These are phyloP conservation scores for Rhyacophila evoluta DNA, from an alignment of 2,888 invertebrate genomes.

Conservation along the genomic window DNA sequence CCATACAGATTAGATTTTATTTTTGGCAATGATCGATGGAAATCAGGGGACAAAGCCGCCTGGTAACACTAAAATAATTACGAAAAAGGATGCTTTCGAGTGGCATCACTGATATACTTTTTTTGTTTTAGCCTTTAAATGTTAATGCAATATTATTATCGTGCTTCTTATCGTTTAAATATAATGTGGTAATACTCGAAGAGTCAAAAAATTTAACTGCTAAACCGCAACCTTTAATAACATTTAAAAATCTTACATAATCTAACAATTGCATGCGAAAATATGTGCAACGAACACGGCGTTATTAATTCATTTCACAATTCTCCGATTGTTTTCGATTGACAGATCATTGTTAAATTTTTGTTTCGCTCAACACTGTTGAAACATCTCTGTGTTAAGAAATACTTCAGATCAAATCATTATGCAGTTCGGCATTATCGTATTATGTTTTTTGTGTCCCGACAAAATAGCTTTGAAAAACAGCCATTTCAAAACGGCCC, in stretches of 20 bases:
- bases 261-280: not conserved
- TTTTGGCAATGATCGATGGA: too few species aligned
- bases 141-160: too few species aligned
- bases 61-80: too few species aligned
- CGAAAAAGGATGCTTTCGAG: too few species aligned
- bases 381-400: not conserved
- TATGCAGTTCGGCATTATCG: not conserved
- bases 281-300: not conserved
- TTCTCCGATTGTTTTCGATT: slow-evolving; percentile 11
- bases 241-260: slow-evolving; percentile 10
- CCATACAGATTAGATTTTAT: too few species aligned
- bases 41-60: too few species aligned
- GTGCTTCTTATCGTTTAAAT: too few species aligned
- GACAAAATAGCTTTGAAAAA: not conserved
- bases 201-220: not conserved
- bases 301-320: not conserved
- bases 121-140: too few species aligned
- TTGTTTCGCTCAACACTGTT: not conserved
- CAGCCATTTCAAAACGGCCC: not conserved
- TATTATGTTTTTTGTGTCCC: not conserved
- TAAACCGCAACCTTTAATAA: not conserved
- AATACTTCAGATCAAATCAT: not conserved
- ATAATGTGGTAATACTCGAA: not conserved
- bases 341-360: not conserved
- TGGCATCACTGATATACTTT: too few species aligned